Percentiles rank a stretch among this genome's conserved stretches.
Evolutionary conservation across 2,888 invertebrate genomes (phyloP).

Genomic region (Thecocarcelia acutangulata): DNA sequence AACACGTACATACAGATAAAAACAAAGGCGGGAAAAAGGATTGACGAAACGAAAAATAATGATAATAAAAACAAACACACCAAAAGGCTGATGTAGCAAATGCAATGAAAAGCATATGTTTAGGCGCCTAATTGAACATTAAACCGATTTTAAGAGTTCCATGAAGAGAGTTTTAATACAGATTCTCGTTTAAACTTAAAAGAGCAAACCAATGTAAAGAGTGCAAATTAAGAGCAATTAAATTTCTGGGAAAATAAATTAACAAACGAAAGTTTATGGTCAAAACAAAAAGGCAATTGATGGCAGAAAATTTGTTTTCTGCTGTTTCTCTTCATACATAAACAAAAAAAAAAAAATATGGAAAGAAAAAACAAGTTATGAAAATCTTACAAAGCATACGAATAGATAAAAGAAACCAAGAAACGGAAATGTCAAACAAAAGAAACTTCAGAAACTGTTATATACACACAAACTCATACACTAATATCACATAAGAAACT

Average conservation of each 20-base stretch:
- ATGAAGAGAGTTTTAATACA: neutral
- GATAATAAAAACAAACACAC: constrained; percentile 27
- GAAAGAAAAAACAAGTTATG: neutral
- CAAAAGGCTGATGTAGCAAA: constrained; percentile 21
- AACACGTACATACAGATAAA: constrained; percentile 52
- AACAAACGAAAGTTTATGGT: constrained; percentile 52
- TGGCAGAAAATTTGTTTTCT: constrained; percentile 49
- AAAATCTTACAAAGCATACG: constrained; percentile 26
- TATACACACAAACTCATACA: constrained; percentile 26
- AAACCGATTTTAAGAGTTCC: constrained; percentile 26
- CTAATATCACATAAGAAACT: constrained; percentile 11
- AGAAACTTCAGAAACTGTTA: constrained; percentile 57
- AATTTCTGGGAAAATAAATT: constrained; percentile 19
- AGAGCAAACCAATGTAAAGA: constrained; percentile 17
- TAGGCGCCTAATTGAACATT: constrained; percentile 54
- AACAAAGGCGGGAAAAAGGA: constrained; percentile 65
- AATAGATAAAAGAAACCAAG: constrained; percentile 50
- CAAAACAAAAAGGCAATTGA: constrained; percentile 65
- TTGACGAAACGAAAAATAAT: constrained; percentile 24
- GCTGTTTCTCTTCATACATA: neutral
- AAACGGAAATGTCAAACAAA: constrained; percentile 50
- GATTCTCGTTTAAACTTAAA: neutral
- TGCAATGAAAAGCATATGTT: constrained; percentile 61
- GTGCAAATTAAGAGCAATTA: constrained; percentile 32
- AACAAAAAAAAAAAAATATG: constrained; percentile 21